phyloP scores from a whole-genome alignment of 1,140 invertebrate genomes.

The Drosophila serrata region DNA sequence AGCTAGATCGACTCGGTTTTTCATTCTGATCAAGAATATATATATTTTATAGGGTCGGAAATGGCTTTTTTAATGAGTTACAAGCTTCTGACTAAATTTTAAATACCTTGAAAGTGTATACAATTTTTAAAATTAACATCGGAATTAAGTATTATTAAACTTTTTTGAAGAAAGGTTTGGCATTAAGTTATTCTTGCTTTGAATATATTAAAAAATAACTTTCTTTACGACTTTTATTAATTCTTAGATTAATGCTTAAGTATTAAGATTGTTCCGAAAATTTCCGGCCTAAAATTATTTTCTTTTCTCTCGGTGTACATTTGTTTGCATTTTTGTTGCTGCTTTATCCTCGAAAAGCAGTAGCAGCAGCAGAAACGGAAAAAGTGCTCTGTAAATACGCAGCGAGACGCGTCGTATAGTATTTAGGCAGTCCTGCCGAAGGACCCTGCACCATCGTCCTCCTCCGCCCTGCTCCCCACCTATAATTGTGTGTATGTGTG shows the following conservation, averaged over 20 bases:
- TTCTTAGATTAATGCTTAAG: neutral
- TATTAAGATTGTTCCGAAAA: neutral
- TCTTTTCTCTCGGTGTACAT: conserved; percentile 29
- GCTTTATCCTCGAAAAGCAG: conserved; percentile 25
- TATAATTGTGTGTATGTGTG: conserved; percentile 54
- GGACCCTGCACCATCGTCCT: neutral
- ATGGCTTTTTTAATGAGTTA: too few species aligned
- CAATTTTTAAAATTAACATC: too few species aligned
- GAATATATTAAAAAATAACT: neutral
- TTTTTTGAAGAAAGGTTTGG: too few species aligned
- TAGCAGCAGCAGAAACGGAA: conserved; percentile 49
- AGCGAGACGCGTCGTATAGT: conserved; percentile 67
- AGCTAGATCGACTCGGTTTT: too few species aligned
- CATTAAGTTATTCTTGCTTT: neutral
- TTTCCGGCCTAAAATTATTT: neutral
- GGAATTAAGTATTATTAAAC: too few species aligned
- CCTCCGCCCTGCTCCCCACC: neutral
- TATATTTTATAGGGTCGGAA: too few species aligned
- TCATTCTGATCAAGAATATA: too few species aligned
- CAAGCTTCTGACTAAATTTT: too few species aligned
- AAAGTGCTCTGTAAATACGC: conserved; percentile 79
- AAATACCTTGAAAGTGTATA: too few species aligned
- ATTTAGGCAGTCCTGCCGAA: conserved; percentile 63
- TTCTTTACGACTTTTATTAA: neutral
- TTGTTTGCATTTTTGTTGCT: conserved; percentile 53